Conservation (phyloP, 2,797 vertebrate genomes). For the Sebastes steindachneri region DNA sequence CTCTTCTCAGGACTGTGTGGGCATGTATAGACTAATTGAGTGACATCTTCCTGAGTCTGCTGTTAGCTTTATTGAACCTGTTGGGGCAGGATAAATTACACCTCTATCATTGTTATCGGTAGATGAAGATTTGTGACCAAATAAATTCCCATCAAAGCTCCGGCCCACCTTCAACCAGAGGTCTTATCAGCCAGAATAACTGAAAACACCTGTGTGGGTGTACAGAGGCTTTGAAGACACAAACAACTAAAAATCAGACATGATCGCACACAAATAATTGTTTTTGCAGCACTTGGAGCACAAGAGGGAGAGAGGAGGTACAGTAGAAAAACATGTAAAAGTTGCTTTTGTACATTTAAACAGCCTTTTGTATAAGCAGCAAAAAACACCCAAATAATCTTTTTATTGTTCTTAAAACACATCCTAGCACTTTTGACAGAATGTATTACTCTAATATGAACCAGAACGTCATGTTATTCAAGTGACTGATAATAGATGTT, state of each 20-base stretch:
- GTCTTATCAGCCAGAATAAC: too few relatives aligned
- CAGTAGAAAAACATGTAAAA: neutral
- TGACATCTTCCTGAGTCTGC: too few relatives aligned
- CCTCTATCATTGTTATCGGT: too few relatives aligned
- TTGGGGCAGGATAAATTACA: too few relatives aligned
- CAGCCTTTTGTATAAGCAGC: neutral
- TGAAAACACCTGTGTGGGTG: too few relatives aligned
- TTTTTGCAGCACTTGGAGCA: neutral
- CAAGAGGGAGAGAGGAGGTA: neutral
- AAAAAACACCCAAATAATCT: neutral
- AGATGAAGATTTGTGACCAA: too few relatives aligned
- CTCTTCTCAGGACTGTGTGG: too few relatives aligned
- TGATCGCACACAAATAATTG: neutral
- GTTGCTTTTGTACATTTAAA: slow-evolving; percentile 13
- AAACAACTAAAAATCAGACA: neutral
- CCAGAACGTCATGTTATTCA: neutral
- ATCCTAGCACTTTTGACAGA: neutral
- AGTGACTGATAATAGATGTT: neutral
- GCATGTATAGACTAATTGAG: too few relatives aligned
- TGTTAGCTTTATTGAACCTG: too few relatives aligned
- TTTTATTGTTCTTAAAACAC: neutral
- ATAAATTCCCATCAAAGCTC: too few relatives aligned
- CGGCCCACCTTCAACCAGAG: too few relatives aligned
- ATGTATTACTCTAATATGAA: neutral
- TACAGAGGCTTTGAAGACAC: neutral